phyloP scores from a whole-genome alignment of 2,797 vertebrate genomes.

The Artibeus lituratus region DNA sequence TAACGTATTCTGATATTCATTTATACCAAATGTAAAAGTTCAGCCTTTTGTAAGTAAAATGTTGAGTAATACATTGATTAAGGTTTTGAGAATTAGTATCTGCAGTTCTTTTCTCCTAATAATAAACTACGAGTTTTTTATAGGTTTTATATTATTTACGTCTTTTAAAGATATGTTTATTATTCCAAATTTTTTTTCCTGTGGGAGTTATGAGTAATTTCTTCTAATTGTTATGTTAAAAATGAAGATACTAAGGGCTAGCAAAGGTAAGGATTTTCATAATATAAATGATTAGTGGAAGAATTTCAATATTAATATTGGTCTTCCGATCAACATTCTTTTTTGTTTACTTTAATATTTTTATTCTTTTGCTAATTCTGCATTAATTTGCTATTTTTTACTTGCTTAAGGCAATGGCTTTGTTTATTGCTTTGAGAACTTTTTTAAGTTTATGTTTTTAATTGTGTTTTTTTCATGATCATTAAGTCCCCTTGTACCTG shows the following conservation, averaged over 20 bases:
- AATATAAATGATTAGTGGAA: background rate
- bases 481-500: no score
- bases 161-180: background rate
- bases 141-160: background rate
- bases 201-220: background rate
- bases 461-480: no score
- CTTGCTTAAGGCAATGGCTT: background rate
- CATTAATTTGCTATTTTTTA: background rate
- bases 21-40: background rate
- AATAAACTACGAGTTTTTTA: background rate
- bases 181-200: background rate
- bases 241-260: background rate
- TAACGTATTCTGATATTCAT: background rate
- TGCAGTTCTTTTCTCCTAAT: background rate
- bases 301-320: background rate
- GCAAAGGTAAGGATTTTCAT: background rate
- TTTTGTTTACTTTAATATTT: background rate
- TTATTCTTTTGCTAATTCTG: background rate
- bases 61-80: background rate
- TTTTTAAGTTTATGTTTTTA: background rate
- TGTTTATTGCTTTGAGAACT: background rate
- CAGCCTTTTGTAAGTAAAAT: background rate
- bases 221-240: background rate
- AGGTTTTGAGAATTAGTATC: background rate
- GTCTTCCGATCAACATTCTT: background rate